These are phyloP conservation scores for Pantherophis guttatus DNA, from an alignment of 2,113 vertebrate genomes.

Conservation along the genomic window DNA sequence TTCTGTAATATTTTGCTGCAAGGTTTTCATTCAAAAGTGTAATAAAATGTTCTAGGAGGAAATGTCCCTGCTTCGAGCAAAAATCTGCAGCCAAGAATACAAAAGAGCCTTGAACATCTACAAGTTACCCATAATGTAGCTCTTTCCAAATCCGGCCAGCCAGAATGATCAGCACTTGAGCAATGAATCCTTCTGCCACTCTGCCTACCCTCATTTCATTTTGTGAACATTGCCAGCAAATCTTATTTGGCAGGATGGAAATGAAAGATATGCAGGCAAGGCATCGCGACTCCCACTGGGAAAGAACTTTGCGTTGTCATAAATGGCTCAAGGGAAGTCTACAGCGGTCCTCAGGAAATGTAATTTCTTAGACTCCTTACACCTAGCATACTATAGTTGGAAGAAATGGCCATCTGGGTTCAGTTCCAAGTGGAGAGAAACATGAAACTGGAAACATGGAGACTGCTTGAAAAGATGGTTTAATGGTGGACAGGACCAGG, in stretches of 20 bases:
- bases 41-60: background rate
- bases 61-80: background rate
- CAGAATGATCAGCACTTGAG: background rate
- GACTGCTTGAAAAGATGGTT: too few species aligned
- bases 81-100: background rate
- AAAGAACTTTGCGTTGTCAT: background rate
- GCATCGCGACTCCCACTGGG: background rate
- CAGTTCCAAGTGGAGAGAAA: too few species aligned
- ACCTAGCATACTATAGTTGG: background rate
- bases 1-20: background rate
- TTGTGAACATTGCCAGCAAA: background rate
- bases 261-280: background rate
- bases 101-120: background rate
- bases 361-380: background rate
- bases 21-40: background rate
- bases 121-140: background rate
- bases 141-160: background rate
- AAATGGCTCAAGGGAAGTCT: background rate
- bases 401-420: too few species aligned
- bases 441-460: too few species aligned
- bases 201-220: background rate
- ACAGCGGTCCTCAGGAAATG: background rate
- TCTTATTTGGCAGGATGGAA: background rate
- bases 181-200: background rate
- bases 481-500: too few species aligned